These are phyloP conservation scores for Cheilosia vulpina DNA, from an alignment of 2,888 invertebrate genomes.

Conservation along the genomic window DNA sequence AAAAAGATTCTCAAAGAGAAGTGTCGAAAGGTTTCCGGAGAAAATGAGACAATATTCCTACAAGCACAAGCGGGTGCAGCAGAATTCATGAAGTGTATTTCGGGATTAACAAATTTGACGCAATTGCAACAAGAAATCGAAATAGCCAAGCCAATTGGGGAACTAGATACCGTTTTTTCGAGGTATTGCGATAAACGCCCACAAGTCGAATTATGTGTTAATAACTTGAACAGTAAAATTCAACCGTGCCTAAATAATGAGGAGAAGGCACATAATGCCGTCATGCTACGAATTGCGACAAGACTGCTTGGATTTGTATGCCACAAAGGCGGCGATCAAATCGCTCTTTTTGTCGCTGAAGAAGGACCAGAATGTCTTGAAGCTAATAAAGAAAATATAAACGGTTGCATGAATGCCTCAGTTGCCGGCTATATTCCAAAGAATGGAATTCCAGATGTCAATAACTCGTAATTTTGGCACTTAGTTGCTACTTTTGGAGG, in stretches of 20 bases:
- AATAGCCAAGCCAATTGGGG: conserved; percentile 87
- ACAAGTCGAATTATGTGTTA: conserved; percentile 84
- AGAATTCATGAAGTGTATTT: conserved; percentile 85
- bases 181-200: conserved; percentile 88
- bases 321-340: conserved; percentile 91
- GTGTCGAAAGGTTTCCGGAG: conserved; percentile 87
- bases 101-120: conserved; percentile 85
- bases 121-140: conserved; percentile 88
- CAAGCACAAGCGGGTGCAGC: conserved; percentile 84
- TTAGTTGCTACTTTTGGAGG: too few relatives aligned
- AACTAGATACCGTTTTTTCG: conserved; percentile 88
- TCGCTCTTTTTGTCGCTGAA: conserved; percentile 93
- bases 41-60: conserved; percentile 85
- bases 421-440: conserved; percentile 85
- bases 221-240: conserved; percentile 85
- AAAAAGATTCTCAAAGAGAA: conserved; percentile 86
- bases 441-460: conserved; percentile 79
- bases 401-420: conserved; percentile 87
- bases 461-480: too few relatives aligned
- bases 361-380: conserved; percentile 90
- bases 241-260: conserved; percentile 87
- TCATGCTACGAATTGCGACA: conserved; percentile 87
- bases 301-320: conserved; percentile 90
- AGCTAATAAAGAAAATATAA: conserved; percentile 86
- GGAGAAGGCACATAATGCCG: conserved; percentile 87